Base-by-base conservation (phyloP, 2,888 invertebrate genomes). In the Chrysotoxum bicinctum region DNA sequence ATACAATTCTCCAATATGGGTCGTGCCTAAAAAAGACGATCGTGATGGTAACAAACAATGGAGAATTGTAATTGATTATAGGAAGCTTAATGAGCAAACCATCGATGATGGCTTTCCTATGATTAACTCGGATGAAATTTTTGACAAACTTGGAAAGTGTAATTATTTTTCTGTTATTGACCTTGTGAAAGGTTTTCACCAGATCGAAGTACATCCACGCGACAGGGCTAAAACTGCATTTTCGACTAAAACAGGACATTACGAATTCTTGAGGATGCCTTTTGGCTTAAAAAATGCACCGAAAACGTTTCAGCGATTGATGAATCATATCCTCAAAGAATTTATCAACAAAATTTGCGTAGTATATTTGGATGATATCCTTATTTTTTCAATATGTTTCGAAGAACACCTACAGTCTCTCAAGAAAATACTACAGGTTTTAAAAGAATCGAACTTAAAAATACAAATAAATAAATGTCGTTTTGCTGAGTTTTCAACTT, bases 21-120 rank as follows among this genome's bases (percentile, higher is more conserved):
- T 45, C 14, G 19, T 45, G n/a, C 87, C 86, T 80, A 32, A 8
- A 32, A 79, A 72, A 64, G 35, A 54, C 9, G 74, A 75, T 16
- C n/a, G 14, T 16, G 19, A 45, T 16, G 45, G 45, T 19, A 19
- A 45, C 3, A 45, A 45, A 19, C 45, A 45, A 16, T 45, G 16
- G 16, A 16, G 45, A 35, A 45, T 45, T 45, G 45, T 45, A 45
- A 8, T 45, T 3, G 19, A 19, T 16, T 45, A 45, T 45, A 19
- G 45, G 19, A 45, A 45, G 45, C 45, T 45, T n/a, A 45, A 45
- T 8, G 45, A 45, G 9, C 45, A 45, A 19, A 45, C 45, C 1
- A 45, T 45, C 45, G 45, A 45, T 26, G 88, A 89, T 82, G 78
- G 58, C 40, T 88, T 87, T 76, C 88, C 89, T 35, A 54, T 88